Base-by-base conservation (phyloP, 2,113 vertebrate species). In the Leptocoma aspasia region DNA sequence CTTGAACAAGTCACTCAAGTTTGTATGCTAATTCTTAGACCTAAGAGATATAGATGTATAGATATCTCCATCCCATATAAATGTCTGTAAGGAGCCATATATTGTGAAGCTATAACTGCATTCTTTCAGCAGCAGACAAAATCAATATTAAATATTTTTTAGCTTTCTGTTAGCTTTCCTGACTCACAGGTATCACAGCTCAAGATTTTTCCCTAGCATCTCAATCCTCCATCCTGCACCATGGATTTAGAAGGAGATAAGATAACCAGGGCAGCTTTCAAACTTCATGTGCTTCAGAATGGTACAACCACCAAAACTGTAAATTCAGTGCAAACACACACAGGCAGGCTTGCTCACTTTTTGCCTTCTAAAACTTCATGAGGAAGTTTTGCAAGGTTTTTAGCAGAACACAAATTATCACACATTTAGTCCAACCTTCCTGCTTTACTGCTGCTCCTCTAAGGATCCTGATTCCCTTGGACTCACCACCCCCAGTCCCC, bases 381-480 rank as follows among this genome's bases (percentile, higher is more conserved):
- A 35, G 15, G 24, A 53, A 35, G 18, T 66, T 68, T 11, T 52
- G 30, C 47, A 45, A n/a, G 6, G 23, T 50, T 68, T 30, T 24
- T 23, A n/a, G 23, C 27, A n/a, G 54, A 15, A 4, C 1, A 19
- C 7, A 44, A 45, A 66, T 6, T 7, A 35, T 15, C 47, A 9
- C 37, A 17, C 41, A 13, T 73, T 15, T 7, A 33, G 20, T 4
- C 28, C 81, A 52, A 6, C 4, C 21, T n/a, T 39, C 76, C 13
- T 52, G 26, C 3, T 1, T 52, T 15, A 6, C 0, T 0, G 12
- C 18, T 22, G 11, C 56, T 79, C 47, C 53, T 50, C 66, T 45
- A 23, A 72, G 22, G 56, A 56, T 44, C 35, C 50, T n/a, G 12
- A n/a, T 81, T 65, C 30, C 64, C 42, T 50, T 17, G 44, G 26